These are phyloP conservation scores for Ptychobarbus kaznakovi DNA, from an alignment of 2,797 vertebrate genomes.

Conservation along the genomic window DNA sequence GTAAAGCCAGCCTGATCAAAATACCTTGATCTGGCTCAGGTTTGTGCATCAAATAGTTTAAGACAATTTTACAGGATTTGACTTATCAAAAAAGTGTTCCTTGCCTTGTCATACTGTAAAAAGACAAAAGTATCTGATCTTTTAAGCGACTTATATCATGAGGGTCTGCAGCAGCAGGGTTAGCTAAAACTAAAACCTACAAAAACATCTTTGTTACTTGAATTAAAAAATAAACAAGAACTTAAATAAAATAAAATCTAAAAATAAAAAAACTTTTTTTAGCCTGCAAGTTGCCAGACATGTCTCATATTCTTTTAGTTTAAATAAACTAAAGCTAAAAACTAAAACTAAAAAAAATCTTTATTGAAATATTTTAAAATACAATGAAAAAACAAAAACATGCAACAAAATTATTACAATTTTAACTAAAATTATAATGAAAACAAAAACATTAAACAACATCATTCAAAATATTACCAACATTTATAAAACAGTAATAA, in stretches of 20 bases:
- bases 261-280: neutral
- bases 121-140: neutral
- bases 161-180: slow-evolving; percentile 4
- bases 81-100: neutral
- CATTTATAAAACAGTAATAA: neutral
- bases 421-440: neutral
- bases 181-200: neutral
- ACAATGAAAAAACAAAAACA: neutral
- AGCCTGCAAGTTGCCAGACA: neutral
- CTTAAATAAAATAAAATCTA: neutral
- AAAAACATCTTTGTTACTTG: neutral
- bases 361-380: neutral
- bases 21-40: slow-evolving; percentile 31
- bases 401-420: neutral
- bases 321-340: neutral
- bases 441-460: neutral
- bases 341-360: neutral
- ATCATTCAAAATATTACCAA: neutral
- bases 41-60: neutral
- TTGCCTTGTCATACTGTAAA: neutral
- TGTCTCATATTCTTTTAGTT: too few species aligned
- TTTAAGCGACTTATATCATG: neutral
- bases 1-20: slow-evolving; percentile 38
- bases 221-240: neutral
- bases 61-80: neutral